Percentiles rank a stretch among this genome's conserved stretches.
These are phyloP conservation scores for Patiria miniata DNA, from an alignment of 35 echinoderm and acorn worm genomes.

Conservation along the genomic window DNA sequence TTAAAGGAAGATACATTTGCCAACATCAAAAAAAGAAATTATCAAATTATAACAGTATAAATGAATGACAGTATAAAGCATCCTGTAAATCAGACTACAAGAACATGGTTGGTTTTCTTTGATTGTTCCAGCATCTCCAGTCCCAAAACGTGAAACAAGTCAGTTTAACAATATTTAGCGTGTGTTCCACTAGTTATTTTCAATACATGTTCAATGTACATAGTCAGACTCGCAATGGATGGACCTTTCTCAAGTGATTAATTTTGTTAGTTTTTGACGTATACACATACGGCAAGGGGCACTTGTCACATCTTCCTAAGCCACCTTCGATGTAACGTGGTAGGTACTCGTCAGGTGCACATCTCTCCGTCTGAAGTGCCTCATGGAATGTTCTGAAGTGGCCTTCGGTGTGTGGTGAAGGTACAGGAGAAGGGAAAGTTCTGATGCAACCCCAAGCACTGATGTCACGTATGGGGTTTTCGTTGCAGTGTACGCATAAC, in stretches of 20 bases:
- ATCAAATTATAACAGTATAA: too few species aligned
- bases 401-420: not conserved
- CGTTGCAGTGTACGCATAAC: not conserved
- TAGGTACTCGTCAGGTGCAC: not conserved
- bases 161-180: too few species aligned
- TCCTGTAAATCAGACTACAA: too few species aligned
- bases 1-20: not conserved
- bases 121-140: not conserved
- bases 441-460: slow-evolving; percentile 2
- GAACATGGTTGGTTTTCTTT: too few species aligned
- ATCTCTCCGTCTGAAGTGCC: not conserved
- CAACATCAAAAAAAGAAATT: too few species aligned
- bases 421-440: not conserved
- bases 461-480: not conserved
- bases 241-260: not conserved
- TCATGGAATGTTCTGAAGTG: not conserved
- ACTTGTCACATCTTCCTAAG: not conserved
- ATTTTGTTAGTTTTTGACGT: not conserved
- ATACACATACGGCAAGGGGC: not conserved
- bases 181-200: not conserved
- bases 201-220: too few species aligned
- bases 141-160: not conserved
- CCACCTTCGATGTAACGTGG: not conserved
- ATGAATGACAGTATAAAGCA: too few species aligned
- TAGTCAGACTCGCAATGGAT: too few species aligned